A percentile compares a stretch with the other conserved stretches of the same genome.
Conservation (phyloP, 2,888 invertebrate genomes). For the Drosophila rellima region DNA sequence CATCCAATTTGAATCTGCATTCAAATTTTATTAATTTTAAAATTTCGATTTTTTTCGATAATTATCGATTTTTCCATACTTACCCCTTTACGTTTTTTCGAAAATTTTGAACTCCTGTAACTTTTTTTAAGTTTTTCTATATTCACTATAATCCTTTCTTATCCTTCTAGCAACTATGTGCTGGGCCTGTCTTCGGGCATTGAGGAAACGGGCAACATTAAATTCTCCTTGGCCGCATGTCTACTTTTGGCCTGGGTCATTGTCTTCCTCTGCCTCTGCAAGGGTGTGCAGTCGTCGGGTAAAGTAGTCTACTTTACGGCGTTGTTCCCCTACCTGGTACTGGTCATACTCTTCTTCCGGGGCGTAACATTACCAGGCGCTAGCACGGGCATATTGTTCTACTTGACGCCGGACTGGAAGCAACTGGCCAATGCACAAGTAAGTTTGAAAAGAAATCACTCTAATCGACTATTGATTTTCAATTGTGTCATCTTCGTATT, state of each 20-base stretch:
- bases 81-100: not conserved
- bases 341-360: conserved; percentile 91
- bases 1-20: no score
- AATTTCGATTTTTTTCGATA: no score
- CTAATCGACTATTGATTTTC: no score
- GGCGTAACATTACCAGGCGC: conserved; percentile 93
- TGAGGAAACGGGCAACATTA: conserved; percentile 89
- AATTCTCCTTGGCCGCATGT: conserved; percentile 90
- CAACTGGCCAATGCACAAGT: conserved; percentile 91
- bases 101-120: not conserved
- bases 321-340: conserved; percentile 91
- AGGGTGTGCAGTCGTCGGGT: conserved; percentile 92
- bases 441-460: conserved; percentile 24
- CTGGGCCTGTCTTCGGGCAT: conserved; percentile 89
- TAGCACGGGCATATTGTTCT: conserved; percentile 91
- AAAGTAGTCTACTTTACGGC: conserved; percentile 93
- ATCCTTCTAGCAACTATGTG: conserved; percentile 86
- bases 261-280: conserved; percentile 91
- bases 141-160: conserved; percentile 25
- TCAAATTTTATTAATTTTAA: no score
- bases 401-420: conserved; percentile 92
- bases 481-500: not conserved
- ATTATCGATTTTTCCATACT: no score
- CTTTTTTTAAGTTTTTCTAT: no score
- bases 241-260: conserved; percentile 92